Base-by-base conservation (phyloP, 2,888 invertebrate genomes). In the Bimastos eiseni region DNA sequence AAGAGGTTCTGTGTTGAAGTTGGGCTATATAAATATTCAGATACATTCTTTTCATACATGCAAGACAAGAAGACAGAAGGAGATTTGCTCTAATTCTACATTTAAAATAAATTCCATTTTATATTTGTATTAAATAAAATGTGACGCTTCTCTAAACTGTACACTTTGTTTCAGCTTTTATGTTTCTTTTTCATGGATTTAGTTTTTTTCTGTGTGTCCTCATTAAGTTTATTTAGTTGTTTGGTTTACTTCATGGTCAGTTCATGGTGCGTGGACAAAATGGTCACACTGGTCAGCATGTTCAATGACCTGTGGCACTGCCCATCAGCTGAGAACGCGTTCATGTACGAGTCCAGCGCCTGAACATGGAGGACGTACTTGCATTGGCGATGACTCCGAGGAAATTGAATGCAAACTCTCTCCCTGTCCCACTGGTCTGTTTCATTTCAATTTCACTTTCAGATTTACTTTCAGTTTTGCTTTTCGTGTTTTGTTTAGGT, bases 271-370 rank as follows among this genome's bases (percentile, higher is more conserved):
- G 24, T 98, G 98, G 98, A 98, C 98, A 0, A 96, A 97, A 1
- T 98, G 98, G 98, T 97, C 98, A 0, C 96, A 97, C 0, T 98
- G 98, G 98, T 98, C 98, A 0, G 97, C 97, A 41, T 98, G 98
- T 93, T 97, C 97, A 1, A 96, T 96, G 93, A 96, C 96, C 1
- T 97, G 97, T 94, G 97, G 98, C 55, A 96, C 97, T 90, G 98
- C 98, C 0, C 97, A 97, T 90, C 97, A 97, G 95, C 97, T 97
- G 0, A 96, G 98, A 0, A 96, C 97, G 0, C 96, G 98, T 1
- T 96, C 97, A 0, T 98, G 98, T 94, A 97, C 97, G 0, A 97
- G 98, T 94, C 98, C 98, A 0, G 97, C 97, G 38, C 98, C 98
- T 0, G 96, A 96, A 21, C 96, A 97, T 94, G 98, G 98, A 0